Evolutionary conservation across 2,888 invertebrate species (phyloP).

Genomic region (Sialis lutaria): DNA sequence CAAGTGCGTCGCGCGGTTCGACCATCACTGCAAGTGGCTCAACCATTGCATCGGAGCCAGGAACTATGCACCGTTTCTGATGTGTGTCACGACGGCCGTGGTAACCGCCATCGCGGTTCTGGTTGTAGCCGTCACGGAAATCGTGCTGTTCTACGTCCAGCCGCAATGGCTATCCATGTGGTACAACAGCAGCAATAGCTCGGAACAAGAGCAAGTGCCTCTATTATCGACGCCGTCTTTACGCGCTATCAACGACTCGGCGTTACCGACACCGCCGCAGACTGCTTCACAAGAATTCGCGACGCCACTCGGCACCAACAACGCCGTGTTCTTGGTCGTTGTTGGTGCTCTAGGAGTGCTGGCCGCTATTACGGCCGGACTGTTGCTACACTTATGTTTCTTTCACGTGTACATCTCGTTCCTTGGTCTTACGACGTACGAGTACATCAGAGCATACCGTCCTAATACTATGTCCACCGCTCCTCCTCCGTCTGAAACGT

Average conservation of each 20-base stretch:
- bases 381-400: conserved; percentile 68
- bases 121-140: conserved; percentile 49
- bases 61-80: conserved; percentile 73
- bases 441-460: conserved; percentile 50
- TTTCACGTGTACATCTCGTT: conserved; percentile 78
- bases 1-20: conserved; percentile 89
- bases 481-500: conserved; percentile 13
- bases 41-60: conserved; percentile 91
- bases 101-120: conserved; percentile 52
- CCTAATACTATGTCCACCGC: conserved; percentile 19
- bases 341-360: conserved; percentile 44
- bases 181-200: conserved; percentile 14
- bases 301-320: conserved; percentile 23
- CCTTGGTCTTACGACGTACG: conserved; percentile 76
- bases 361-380: conserved; percentile 57
- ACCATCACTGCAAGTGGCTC: conserved; percentile 98
- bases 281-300: conserved; percentile 8
- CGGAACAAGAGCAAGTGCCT: conserved; percentile 8
- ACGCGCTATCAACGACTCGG: background rate
- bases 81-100: conserved; percentile 63
- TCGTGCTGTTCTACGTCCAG: conserved; percentile 43
- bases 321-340: conserved; percentile 40
- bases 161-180: conserved; percentile 34
- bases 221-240: conserved; percentile 4
- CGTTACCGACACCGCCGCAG: conserved; percentile 4